Percentiles rank a stretch among this genome's conserved stretches.
These are phyloP conservation scores for Hormaphis cornu DNA, from an alignment of 1,140 invertebrate genomes.

Conservation along the genomic window DNA sequence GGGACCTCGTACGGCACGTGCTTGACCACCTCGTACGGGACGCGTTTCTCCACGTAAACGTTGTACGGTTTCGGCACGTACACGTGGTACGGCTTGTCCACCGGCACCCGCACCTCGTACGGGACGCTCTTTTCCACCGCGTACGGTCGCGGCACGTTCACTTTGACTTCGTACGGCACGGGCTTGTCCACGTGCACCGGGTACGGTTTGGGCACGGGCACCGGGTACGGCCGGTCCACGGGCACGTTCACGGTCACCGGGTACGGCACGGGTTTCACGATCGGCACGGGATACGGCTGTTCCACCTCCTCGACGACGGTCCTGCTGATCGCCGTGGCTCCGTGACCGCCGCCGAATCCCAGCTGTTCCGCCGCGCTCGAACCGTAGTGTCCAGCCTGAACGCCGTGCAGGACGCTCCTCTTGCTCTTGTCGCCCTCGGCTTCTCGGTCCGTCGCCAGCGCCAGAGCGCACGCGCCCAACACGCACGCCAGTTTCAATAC, in stretches of 20 bases:
- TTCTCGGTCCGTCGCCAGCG: neutral
- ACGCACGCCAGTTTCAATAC: neutral
- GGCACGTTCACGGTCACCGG: constrained; percentile 47
- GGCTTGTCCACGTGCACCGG: constrained; percentile 40
- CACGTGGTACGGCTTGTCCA: constrained; percentile 52
- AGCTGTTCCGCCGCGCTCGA: too few species aligned
- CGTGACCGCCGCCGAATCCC: constrained; percentile 50
- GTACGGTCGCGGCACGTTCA: constrained; percentile 37
- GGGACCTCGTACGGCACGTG: constrained; percentile 60
- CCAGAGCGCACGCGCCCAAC: neutral
- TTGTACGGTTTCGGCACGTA: constrained; percentile 44
- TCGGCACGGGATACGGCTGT: constrained; percentile 43
- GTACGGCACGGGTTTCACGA: constrained; percentile 37
- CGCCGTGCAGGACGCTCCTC: constrained; percentile 43
- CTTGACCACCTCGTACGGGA: constrained; percentile 61
- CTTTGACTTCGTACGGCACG: constrained; percentile 45
- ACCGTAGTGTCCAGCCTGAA: too few species aligned
- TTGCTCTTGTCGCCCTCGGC: neutral
- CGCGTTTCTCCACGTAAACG: constrained; percentile 39
- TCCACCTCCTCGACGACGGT: constrained; percentile 50
- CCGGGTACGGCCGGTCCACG: constrained; percentile 51
- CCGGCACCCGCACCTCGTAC: constrained; percentile 51
- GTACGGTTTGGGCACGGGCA: constrained; percentile 45
- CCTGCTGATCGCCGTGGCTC: constrained; percentile 49
- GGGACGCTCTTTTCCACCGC: constrained; percentile 37